Evolutionary conservation across 2,888 invertebrate genomes (phyloP).

Genomic region (Ctenicera cuprea): DNA sequence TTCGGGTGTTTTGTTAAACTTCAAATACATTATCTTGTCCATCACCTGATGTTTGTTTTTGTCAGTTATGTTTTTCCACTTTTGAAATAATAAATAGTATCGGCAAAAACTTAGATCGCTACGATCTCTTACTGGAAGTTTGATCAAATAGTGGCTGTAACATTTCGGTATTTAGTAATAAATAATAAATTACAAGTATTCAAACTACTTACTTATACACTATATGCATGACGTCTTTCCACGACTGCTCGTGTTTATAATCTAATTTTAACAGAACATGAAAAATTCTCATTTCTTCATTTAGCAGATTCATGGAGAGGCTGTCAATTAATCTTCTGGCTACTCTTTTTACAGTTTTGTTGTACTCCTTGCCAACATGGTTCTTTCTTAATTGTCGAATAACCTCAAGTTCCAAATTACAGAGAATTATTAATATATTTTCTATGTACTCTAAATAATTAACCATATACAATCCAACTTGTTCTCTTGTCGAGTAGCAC

Average conservation of each 20-base stretch:
- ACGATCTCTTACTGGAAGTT: constrained; percentile 55
- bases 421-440: constrained; percentile 60
- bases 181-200: not conserved
- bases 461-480: constrained; percentile 49
- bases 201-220: constrained; percentile 60
- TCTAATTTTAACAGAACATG: constrained; percentile 62
- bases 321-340: constrained; percentile 56
- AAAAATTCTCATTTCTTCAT: constrained; percentile 58
- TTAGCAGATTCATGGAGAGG: constrained; percentile 58
- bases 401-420: constrained; percentile 59
- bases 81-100: constrained; percentile 62
- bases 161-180: constrained; percentile 8
- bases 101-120: constrained; percentile 63
- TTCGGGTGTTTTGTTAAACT: constrained; percentile 57
- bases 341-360: constrained; percentile 38
- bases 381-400: constrained; percentile 55
- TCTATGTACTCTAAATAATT: constrained; percentile 63
- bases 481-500: constrained; percentile 53
- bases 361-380: constrained; percentile 45
- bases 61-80: constrained; percentile 60
- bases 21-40: constrained; percentile 59
- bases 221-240: constrained; percentile 59
- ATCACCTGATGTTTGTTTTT: constrained; percentile 53
- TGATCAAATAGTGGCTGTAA: constrained; percentile 60
- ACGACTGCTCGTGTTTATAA: constrained; percentile 40